phyloP scores from a whole-genome alignment of 2,797 vertebrate species.

The Semaprochilodus insignis region DNA sequence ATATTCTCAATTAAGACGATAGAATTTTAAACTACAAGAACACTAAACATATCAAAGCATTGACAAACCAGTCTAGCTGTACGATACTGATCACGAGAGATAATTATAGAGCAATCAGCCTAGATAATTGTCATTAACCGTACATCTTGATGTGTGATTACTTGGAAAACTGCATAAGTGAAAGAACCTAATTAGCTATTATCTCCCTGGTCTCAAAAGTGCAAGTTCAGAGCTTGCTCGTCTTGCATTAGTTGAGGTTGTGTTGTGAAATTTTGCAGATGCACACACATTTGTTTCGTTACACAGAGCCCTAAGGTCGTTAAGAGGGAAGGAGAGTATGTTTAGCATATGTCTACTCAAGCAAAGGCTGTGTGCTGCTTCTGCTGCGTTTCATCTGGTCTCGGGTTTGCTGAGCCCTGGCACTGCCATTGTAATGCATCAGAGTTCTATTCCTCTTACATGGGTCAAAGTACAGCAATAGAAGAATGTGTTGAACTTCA shows the following conservation, averaged over 20 bases:
- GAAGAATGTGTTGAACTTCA: constrained; percentile 30
- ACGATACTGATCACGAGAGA: constrained; percentile 6
- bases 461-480: constrained; percentile 31
- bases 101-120: constrained; percentile 28
- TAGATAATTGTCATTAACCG: constrained; percentile 46
- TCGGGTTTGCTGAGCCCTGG: constrained; percentile 12
- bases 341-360: constrained; percentile 41
- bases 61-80: not conserved
- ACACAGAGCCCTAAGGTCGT: constrained; percentile 42
- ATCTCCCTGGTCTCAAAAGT: constrained; percentile 30
- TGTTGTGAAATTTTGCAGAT: constrained; percentile 50
- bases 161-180: constrained; percentile 40
- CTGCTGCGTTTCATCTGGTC: constrained; percentile 47
- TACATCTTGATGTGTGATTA: constrained; percentile 44
- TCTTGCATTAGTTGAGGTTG: constrained; percentile 19
- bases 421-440: constrained; percentile 49
- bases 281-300: constrained; percentile 50
- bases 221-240: constrained; percentile 17
- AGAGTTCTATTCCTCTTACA: constrained; percentile 19
- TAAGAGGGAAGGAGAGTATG: constrained; percentile 38
- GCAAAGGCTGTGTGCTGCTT: constrained; percentile 25
- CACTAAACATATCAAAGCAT: constrained; percentile 7
- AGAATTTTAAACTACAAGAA: not conserved
- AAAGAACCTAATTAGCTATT: constrained; percentile 41
- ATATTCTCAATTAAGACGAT: not conserved